Base-by-base conservation (phyloP, 2,888 invertebrate species). In the Bursaphelenchus okinawaensis region DNA sequence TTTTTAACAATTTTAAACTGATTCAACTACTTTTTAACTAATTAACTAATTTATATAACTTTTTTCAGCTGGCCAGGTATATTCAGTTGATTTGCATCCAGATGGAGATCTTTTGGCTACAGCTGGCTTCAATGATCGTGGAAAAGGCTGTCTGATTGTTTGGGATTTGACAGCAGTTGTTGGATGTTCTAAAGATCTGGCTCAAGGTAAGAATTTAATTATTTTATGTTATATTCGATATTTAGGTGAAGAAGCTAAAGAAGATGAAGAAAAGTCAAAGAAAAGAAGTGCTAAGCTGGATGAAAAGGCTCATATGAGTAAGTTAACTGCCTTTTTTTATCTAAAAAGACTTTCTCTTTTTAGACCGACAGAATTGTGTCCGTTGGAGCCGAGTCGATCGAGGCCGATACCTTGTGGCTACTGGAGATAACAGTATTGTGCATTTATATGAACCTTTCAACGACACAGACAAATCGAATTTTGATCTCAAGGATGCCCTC, bases 11-110 rank as follows among this genome's bases (percentile, higher is more conserved):
- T 40, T 40, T 29, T 40, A n/a, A n/a, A n/a, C n/a, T n/a, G n/a
- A n/a, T n/a, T n/a, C n/a, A n/a, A n/a, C n/a, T n/a, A n/a, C n/a
- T n/a, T n/a, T n/a, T n/a, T n/a, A n/a, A n/a, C n/a, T n/a, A n/a
- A n/a, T n/a, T n/a, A n/a, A n/a, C n/a, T n/a, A n/a, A n/a, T 63
- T 56, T 61, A 7, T n/a, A 7, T 3, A 19, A 62, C 12, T 62
- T 2, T 4, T 63, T 50, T 4, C 22, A 69, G 70, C 63, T 52
- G 78, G 76, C 0, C 67, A 73, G 6, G 77, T 80, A 20, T 77
- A 73, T 50, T 78, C 80, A 0, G 61, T 80, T 4, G 78, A 80
- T 59, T 62, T 73, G 24, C 76, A 79, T 65, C 79, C 80, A 0
- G 67, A 26, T 8, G 75, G 67, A 7, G 59, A 69, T 9, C 76